phyloP scores from a whole-genome alignment of 2,113 vertebrate genomes.

The Dendropsophus ebraccatus region DNA sequence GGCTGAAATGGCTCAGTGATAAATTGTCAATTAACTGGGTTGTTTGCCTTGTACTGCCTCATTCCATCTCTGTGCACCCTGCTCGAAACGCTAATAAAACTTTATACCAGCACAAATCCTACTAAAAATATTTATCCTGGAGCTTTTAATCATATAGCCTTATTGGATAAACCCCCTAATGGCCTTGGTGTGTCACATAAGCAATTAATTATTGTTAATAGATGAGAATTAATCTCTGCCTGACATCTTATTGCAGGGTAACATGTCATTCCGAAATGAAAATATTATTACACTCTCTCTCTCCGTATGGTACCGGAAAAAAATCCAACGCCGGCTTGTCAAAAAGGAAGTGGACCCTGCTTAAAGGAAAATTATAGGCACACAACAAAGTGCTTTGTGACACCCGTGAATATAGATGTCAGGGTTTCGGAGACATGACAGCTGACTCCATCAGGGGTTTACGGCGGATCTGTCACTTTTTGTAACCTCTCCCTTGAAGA shows the following conservation, averaged over 20 bases:
- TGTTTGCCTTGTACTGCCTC: slow-evolving; percentile 43
- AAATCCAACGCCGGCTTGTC: not conserved
- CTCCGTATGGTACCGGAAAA: not conserved
- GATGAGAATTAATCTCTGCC: slow-evolving; percentile 41
- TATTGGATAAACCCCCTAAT: slow-evolving; percentile 46
- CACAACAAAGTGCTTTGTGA: not conserved
- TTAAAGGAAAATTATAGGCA: slow-evolving; percentile 12
- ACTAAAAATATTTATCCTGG: slow-evolving; percentile 47
- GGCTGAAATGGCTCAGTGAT: slow-evolving; percentile 32
- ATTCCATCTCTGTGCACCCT: slow-evolving; percentile 33
- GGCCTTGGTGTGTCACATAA: slow-evolving; percentile 39
- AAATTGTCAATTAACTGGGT: slow-evolving; percentile 43
- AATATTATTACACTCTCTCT: slow-evolving; percentile 17
- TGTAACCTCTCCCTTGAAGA: not conserved
- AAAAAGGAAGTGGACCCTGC: not conserved
- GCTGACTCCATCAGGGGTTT: not conserved
- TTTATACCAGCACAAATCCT: slow-evolving; percentile 43
- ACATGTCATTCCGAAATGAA: slow-evolving; percentile 23
- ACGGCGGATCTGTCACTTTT: not conserved
- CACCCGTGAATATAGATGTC: not conserved
- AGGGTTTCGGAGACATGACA: not conserved
- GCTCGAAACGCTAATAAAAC: slow-evolving; percentile 48
- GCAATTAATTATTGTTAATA: slow-evolving; percentile 55
- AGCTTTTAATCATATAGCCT: slow-evolving; percentile 45
- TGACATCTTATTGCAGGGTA: slow-evolving; percentile 40